A percentile compares a stretch with the other conserved stretches of the same genome.
These are phyloP conservation scores for Notocelia uddmanniana DNA, from an alignment of 2,888 invertebrate genomes.

Conservation along the genomic window DNA sequence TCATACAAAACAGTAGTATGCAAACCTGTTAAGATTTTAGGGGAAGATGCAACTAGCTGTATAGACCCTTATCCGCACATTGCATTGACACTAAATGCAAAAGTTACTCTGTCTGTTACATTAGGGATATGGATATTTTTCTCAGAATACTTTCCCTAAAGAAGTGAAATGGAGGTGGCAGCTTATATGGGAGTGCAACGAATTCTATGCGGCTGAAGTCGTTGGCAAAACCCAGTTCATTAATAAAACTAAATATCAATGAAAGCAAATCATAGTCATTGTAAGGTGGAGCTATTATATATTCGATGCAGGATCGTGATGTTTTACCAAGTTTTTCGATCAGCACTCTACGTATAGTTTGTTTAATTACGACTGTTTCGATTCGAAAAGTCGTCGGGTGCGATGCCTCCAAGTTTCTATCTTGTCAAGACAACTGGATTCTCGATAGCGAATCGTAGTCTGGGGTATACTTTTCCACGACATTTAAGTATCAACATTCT, in stretches of 20 bases:
- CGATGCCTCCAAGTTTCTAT: no score
- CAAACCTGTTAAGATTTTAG: background rate
- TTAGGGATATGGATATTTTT: no score
- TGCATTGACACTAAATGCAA: no score
- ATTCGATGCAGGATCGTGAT: background rate
- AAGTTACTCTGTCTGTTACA: no score
- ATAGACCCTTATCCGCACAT: no score
- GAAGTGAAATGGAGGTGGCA: background rate
- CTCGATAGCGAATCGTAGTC: background rate
- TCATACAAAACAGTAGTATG: background rate
- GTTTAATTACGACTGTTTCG: background rate
- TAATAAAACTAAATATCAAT: background rate
- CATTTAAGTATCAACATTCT: conserved; percentile 19
- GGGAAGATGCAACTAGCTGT: background rate
- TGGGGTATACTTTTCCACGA: conserved; percentile 8
- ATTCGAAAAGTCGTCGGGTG: background rate
- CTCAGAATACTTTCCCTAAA: background rate
- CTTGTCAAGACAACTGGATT: background rate
- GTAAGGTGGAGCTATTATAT: background rate
- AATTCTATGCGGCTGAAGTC: background rate
- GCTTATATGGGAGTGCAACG: background rate
- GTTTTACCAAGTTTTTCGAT: no score
- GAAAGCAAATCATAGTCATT: background rate
- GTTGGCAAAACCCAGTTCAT: no score
- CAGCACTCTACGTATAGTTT: no score